These are phyloP conservation scores for Chlorodrepanis virens DNA, from an alignment of 2,113 vertebrate genomes.

Conservation along the genomic window DNA sequence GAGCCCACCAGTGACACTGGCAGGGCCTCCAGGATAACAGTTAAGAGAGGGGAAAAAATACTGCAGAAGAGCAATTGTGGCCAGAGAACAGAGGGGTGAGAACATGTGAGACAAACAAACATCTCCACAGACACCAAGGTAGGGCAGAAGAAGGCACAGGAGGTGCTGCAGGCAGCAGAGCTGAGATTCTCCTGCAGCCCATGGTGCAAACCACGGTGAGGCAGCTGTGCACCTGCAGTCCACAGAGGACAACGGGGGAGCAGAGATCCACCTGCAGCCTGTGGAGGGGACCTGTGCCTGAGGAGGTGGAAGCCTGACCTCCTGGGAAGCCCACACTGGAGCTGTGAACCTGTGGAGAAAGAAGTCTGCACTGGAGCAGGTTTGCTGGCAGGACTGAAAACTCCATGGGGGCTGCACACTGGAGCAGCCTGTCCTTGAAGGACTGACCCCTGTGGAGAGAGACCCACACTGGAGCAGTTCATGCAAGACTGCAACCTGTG, in stretches of 20 bases:
- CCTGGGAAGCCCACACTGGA: neutral
- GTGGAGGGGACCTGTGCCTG: neutral
- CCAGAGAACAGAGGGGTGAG: neutral
- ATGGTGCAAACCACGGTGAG: too few species aligned
- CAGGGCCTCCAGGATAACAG: neutral
- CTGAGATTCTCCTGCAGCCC: neutral
- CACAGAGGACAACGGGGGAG: accelerated
- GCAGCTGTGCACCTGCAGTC: neutral
- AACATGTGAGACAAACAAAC: neutral
- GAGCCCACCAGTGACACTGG: too few species aligned
- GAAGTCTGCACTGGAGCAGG: neutral
- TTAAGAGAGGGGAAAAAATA: neutral
- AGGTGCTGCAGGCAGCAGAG: neutral
- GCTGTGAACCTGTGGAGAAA: neutral
- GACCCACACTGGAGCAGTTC: neutral
- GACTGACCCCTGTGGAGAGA: neutral
- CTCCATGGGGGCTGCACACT: accelerated
- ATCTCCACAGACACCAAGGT: neutral
- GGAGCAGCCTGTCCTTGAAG: neutral
- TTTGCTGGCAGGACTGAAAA: neutral
- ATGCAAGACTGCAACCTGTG: neutral
- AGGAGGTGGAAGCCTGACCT: neutral
- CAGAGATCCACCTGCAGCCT: neutral
- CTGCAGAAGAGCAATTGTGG: neutral
- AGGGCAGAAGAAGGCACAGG: neutral